Evolutionary conservation across 2,888 invertebrate species (phyloP), one percentile per base, ranked within the genome.

Genomic region (Leistus spinibarbis): DNA sequence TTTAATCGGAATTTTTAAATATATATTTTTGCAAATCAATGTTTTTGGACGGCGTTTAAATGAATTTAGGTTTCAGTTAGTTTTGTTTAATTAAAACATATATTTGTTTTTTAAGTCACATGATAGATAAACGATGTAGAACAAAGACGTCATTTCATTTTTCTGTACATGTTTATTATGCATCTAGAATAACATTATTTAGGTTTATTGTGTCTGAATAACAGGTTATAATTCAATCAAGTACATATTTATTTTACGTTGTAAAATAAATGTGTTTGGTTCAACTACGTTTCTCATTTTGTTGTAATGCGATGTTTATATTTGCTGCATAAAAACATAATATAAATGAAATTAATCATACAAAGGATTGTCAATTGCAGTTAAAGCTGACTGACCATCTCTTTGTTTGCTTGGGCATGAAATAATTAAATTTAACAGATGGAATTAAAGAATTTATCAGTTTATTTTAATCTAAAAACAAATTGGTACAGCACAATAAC

Each of bases 81-180:
- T 27, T 27, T 3, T 7, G 40, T 40, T 40, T 0, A 10, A 40
- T 1, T 40, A 40, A 7, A 70, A 63, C 53, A 71, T 24, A 27
- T 56, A 54, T 54, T 22, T 71, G 60, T 71, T 70, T 71, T 64
- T 23, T 70, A 24, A n/a, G 65, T 64, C 71, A 71, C 71, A 71
- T 65, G 71, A 71, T 54, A 64, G 27, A 71, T 64, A 71, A 71
- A 40, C 54, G 20, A 23, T 71, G 23, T 65, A 16, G 64, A 27
- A 24, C 22, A 65, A 23, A 54, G 24, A 65, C 71, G 71, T 71
- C 71, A 71, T 65, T 63, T 54, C 17, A 64, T 65, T 9, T 65
- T 71, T 69, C 27, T 22, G 40, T 40, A 40, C 17, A 71, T 71
- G 56, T 71, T 71, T 71, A 63, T 70, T 40, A 40, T n/a, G n/a